Base-by-base conservation (phyloP, 2,888 invertebrate genomes). In the Drosophila atripex region DNA sequence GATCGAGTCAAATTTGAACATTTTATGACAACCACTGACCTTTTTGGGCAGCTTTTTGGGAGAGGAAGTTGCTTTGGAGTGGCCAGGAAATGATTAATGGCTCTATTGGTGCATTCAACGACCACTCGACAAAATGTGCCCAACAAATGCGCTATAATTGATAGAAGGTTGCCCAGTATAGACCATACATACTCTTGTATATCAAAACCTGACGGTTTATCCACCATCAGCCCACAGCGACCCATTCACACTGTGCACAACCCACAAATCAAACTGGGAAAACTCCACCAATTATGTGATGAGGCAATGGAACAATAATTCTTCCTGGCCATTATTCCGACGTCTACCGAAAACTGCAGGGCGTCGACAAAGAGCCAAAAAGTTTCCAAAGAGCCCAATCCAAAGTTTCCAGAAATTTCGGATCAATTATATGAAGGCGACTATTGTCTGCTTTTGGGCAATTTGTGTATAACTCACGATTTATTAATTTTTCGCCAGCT, bases 51-150 rank as follows among this genome's bases (percentile, higher is more conserved):
- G 57, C 69, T 66, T 30, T 28, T 28, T 9, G 21, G 53, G 21
- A 63, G 55, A 66, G 86, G 83, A 79, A 82, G 50, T 69, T 28
- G 55, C 41, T 45, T 68, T 68, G 68, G 35, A 58, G 66, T 75
- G 58, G 56, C 53, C 58, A 71, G 83, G 79, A 80, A 85, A 74
- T 80, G 79, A 85, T 80, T 82, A 71, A 85, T 85, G 55, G 50
- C 23, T 5, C 61, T 43, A 70, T 78, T 85, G 55, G 68, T 63
- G 66, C 63, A 54, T 69, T 47, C 56, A 56, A 59, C 56, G 60
- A 52, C n/a, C 3, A 50, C 53, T 46, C 56, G 46, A 35, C 38
- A 32, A 63, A 28, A 43, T 28, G 55, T 46, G 35, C 43, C 23
- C 46, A 47, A 39, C 41, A 45, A 61, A 54, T 51, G 66, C 45